Evolutionary conservation across 2,113 vertebrate genomes (phyloP).

Genomic region (Sialia sialis): DNA sequence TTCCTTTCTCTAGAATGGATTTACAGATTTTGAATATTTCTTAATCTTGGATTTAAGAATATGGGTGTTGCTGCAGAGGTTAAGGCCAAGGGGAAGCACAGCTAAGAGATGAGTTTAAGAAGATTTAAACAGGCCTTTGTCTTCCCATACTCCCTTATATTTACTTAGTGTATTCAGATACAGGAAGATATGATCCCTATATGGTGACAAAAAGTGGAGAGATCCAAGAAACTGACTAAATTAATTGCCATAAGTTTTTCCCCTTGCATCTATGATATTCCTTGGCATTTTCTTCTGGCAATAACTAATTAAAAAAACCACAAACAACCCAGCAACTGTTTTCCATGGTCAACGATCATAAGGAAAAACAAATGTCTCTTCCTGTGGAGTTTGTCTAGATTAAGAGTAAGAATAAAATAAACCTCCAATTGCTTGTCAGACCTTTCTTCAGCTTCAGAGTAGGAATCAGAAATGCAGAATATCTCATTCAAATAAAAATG

Average conservation of each 20-base stretch:
- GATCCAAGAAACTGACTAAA: neutral
- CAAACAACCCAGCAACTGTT: neutral
- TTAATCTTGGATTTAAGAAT: neutral
- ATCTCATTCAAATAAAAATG: conserved; percentile 50
- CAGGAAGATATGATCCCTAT: neutral
- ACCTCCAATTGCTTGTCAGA: neutral
- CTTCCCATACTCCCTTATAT: neutral
- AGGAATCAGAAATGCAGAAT: neutral
- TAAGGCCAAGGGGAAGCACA: neutral
- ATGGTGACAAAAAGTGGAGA: neutral
- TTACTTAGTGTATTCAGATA: neutral
- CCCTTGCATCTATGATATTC: neutral
- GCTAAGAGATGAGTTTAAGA: neutral
- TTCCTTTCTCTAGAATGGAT: neutral
- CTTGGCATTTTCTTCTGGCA: neutral
- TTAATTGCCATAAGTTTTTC: neutral
- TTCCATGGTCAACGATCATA: neutral
- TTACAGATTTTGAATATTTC: neutral
- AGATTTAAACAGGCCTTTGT: neutral
- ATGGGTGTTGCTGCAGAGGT: neutral
- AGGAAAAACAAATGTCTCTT: neutral
- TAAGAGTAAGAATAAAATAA: neutral
- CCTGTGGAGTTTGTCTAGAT: neutral
- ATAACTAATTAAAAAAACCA: neutral
- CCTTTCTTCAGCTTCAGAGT: neutral